Base-by-base conservation (phyloP, 2,888 invertebrate species). In the Hypercompe scribonia region DNA sequence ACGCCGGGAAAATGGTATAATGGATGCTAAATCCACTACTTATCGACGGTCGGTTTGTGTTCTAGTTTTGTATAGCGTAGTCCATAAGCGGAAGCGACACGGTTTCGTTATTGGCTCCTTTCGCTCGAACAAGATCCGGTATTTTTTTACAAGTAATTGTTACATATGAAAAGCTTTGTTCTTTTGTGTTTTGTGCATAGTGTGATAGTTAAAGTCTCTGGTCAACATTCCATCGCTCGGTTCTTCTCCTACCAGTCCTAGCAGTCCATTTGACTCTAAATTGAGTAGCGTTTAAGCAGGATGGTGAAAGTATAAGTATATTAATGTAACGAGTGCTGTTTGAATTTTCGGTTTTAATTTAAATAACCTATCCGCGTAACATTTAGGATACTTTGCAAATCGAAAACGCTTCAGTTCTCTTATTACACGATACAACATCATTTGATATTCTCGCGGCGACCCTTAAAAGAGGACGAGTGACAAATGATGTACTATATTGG, bases 401-500 rank as follows among this genome's bases (percentile, higher is more conserved):
- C 31, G 1, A 67, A 50, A 1, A 28, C 70, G 86, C 86, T 77
- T 18, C 46, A 75, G 77, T 72, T 73, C 1, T 42, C 75, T n/a
- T 11, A 34, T 85, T 82, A 72, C 8, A 73, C 83, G 87, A 79
- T 33, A 68, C 79, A 33, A 64, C 68, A 80, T 87, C 84, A 90
- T 91, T 90, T 87, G 82, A 86, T 88, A 91, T 91, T 91, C 90
- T 85, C 83, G 87, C 84, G 81, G 88, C 89, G 88, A 89, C 90
- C 93, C 90, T 87, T 81, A 85, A 85, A 86, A 89, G 88, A 88
- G 88, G 84, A 86, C 89, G 79, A 87, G 90, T 95, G 95, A 95
- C 93, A 93, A 95, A 95, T 94, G 94, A 95, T 91, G 90, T 88
- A 86, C 90, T 86, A 89, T 92, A 93, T 92, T 93, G 90, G 90